phyloP scores from a whole-genome alignment of 2,113 vertebrate species.

The Pantherophis guttatus region DNA sequence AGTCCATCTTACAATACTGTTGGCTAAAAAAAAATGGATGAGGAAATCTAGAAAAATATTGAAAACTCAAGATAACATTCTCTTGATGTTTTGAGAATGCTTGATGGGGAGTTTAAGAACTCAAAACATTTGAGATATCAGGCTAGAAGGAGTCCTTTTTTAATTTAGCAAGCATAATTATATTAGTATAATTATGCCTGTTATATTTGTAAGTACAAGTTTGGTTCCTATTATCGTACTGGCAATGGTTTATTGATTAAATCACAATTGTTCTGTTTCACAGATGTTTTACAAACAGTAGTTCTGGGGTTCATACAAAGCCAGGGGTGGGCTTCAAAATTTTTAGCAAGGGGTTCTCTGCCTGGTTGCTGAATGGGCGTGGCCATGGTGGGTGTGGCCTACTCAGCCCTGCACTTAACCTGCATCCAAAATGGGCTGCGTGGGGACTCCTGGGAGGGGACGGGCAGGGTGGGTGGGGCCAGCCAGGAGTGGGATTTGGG shows the following conservation, averaged over 20 bases:
- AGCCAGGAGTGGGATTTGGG: no score
- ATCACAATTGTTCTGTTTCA: neutral
- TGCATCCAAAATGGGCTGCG: no score
- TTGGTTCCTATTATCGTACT: neutral
- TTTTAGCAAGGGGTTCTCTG: no score
- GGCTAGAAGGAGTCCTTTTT: neutral
- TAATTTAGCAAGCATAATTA: neutral
- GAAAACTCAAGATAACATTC: neutral
- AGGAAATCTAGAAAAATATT: neutral
- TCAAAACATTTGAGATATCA: neutral
- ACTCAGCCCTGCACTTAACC: no score
- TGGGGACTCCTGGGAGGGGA: no score
- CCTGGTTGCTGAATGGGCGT: no score
- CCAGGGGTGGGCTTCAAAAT: neutral
- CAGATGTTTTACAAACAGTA: neutral
- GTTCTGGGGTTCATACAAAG: neutral
- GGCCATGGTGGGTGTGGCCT: no score
- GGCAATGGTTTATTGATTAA: neutral
- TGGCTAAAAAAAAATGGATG: neutral
- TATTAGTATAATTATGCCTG: neutral
- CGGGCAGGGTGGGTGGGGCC: no score
- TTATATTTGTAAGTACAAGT: neutral
- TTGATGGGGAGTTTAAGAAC: neutral
- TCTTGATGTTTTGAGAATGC: neutral
- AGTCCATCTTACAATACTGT: neutral